Evolutionary conservation across 2,113 vertebrate genomes (phyloP), one percentile per base, ranked within the genome.

Genomic region (Albula glossodonta): DNA sequence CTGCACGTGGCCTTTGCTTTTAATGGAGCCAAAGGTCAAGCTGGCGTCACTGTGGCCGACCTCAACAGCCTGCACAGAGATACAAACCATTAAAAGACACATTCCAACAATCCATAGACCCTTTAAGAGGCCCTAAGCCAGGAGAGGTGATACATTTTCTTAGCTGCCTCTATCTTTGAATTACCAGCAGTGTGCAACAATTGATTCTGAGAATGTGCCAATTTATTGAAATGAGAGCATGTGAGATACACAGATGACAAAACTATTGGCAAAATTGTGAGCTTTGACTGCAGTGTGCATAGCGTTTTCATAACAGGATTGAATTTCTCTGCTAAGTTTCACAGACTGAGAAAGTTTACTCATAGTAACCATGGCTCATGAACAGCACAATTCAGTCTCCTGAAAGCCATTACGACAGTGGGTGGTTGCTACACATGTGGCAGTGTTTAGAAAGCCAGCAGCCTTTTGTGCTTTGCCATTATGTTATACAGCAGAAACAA

Each of bases 1-100:
- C 88, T 93, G 92, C 88, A 91, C 90, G 52, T 92, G 91, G 13
- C 86, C 91, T 92, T 88, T 95, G 85, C 90, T 94, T 85, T 87
- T 93, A 3, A 88, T 78, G 19, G 96, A 94, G 41, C 91, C 93
- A 5, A 93, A 93, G 0, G 90, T 90, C 74, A 92, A 0, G 51
- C 91, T 94, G 11, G 87, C 85, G 60, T 96, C 95, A 53, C 91
- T 93, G 17, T 87, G 87, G 87, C 89, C 94, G 0, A 78, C 90
- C 82, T 96, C 96, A 86, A 83, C 87, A 83, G 82, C 84, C 94
- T 96, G 15, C 11, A 51, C 31, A 77, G 51, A 53, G 1, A 52
- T 25, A 52, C 9, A 50, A 19, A 25, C 51, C 17, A 5, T 48
- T 51, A 8, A 41, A 41, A 53, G 50, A 51, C 19, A 19, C 3